These are phyloP conservation scores for Gopherus flavomarginatus DNA, from an alignment of 2,113 vertebrate genomes.

Conservation along the genomic window DNA sequence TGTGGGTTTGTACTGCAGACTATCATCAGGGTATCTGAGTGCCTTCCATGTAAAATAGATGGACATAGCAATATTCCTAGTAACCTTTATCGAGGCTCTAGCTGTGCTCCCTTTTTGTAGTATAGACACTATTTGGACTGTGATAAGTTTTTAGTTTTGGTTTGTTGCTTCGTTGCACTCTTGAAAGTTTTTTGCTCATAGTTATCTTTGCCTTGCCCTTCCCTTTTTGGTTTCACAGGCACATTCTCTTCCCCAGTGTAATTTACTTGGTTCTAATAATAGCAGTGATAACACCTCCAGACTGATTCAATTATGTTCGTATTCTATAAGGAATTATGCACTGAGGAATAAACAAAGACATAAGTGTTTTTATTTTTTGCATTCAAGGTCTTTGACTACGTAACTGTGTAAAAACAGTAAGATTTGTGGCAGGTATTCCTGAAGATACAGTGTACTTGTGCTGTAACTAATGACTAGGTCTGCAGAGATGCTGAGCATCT, in stretches of 20 bases:
- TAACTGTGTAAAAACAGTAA: conserved; percentile 5
- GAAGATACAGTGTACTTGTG: neutral
- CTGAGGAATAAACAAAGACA: neutral
- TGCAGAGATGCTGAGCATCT: neutral
- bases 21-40: neutral
- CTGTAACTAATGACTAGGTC: neutral
- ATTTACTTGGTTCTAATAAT: conserved; percentile 19
- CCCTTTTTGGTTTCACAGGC: neutral
- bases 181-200: neutral
- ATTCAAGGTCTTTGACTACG: neutral
- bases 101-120: neutral
- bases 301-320: neutral
- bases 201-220: neutral
- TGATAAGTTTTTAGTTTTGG: neutral
- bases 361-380: neutral
- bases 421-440: conserved; percentile 8
- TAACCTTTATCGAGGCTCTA: neutral
- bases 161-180: neutral
- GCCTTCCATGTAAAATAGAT: neutral
- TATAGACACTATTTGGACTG: neutral
- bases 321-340: neutral
- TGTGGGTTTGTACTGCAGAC: neutral
- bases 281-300: neutral
- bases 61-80: neutral
- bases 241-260: neutral